Percentiles rank a stretch among this genome's conserved stretches.
Evolutionary conservation across 2,888 invertebrate genomes (phyloP).

Genomic region (Drosophila nr. fundita): DNA sequence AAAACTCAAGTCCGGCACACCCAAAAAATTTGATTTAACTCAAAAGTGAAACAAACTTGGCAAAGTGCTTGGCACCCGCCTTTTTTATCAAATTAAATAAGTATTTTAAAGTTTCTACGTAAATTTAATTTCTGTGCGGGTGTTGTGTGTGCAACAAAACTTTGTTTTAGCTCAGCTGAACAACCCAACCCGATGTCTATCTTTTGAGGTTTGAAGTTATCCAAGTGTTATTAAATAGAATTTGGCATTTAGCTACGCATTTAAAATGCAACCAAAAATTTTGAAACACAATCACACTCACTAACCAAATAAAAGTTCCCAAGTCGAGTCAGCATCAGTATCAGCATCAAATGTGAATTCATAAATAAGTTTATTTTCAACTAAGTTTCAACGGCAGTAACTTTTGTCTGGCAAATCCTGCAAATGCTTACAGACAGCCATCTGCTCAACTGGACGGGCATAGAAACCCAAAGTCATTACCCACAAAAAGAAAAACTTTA

Average conservation of each 20-base stretch:
- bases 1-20: constrained; percentile 7
- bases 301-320: background rate
- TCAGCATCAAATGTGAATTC: constrained; percentile 43
- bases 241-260: constrained; percentile 14
- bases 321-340: constrained; percentile 3
- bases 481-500: constrained; percentile 2
- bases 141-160: constrained; percentile 3
- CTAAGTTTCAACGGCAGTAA: constrained; percentile 21
- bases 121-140: background rate
- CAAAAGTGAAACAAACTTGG: constrained; percentile 66
- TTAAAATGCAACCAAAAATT: background rate
- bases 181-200: constrained; percentile 4
- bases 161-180: constrained; percentile 12
- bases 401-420: constrained; percentile 10
- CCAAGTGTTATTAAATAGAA: constrained; percentile 37
- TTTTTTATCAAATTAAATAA: constrained; percentile 63
- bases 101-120: constrained; percentile 51
- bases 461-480: constrained; percentile 19
- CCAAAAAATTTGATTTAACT: constrained; percentile 62
- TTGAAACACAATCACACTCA: background rate
- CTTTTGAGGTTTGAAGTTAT: constrained; percentile 5
- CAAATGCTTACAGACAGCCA: background rate
- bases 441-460: constrained; percentile 4
- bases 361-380: constrained; percentile 33
- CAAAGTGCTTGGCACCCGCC: constrained; percentile 47